Conservation (phyloP, 2,888 invertebrate genomes). For the Notocelia uddmanniana region DNA sequence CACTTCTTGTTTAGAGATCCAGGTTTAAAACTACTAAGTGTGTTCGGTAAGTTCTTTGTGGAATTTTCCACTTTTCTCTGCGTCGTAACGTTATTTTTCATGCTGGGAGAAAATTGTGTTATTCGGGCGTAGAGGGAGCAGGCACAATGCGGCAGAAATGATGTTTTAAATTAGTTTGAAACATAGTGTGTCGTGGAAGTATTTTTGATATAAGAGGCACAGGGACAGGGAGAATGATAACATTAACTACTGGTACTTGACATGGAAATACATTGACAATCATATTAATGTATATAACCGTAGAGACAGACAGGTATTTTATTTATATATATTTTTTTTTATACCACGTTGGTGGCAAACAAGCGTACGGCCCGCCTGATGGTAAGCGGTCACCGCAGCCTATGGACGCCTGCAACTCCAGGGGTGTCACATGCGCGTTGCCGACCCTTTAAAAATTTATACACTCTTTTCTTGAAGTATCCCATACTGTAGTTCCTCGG, state of each 20-base stretch:
- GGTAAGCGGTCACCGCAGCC: too few relatives aligned
- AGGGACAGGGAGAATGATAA: background rate
- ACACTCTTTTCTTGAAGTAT: too few relatives aligned
- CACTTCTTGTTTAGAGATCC: conserved; percentile 26
- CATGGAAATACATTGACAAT: background rate
- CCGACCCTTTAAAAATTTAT: too few relatives aligned
- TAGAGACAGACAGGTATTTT: too few relatives aligned
- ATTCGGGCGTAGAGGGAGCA: conserved; percentile 29
- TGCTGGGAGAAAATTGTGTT: conserved; percentile 34
- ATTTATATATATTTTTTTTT: too few relatives aligned
- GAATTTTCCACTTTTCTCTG: conserved; percentile 40
- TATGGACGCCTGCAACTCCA: too few relatives aligned
- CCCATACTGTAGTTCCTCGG: too few relatives aligned
- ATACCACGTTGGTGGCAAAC: too few relatives aligned
- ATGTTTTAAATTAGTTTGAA: conserved; percentile 21
- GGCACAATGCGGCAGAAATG: conserved; percentile 9
- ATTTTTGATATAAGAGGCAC: conserved; percentile 1
- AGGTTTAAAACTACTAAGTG: conserved; percentile 42
- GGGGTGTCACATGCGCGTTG: too few relatives aligned
- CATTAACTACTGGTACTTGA: background rate
- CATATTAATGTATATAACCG: too few relatives aligned
- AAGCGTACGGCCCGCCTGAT: too few relatives aligned
- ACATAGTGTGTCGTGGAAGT: background rate
- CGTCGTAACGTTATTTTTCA: conserved; percentile 41
- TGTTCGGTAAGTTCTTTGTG: conserved; percentile 24